Conservation (phyloP, 2,113 vertebrate genomes). For the Amphiprion ocellaris region DNA sequence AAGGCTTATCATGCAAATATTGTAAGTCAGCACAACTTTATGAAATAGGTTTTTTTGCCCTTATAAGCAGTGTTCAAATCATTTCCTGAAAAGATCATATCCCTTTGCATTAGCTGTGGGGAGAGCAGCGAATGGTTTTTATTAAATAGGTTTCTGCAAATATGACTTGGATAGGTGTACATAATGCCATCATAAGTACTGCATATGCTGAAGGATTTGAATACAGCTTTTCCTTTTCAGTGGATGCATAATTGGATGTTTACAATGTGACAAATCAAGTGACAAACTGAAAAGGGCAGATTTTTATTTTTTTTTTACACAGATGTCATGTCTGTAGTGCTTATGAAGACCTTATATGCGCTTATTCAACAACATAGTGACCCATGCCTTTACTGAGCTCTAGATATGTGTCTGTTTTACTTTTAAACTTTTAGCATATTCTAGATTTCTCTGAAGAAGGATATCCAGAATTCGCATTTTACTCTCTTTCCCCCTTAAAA, state of each 20-base stretch:
- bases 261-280: conserved; percentile 44
- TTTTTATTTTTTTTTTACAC: conserved; percentile 9
- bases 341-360: conserved; percentile 80
- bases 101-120: conserved; percentile 82
- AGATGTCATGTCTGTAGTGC: conserved; percentile 68
- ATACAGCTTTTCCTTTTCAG: conserved; percentile 31
- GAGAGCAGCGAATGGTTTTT: conserved; percentile 84
- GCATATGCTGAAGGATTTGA: conserved; percentile 53
- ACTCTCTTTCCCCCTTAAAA: conserved; percentile 79
- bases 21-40: conserved; percentile 54
- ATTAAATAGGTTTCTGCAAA: conserved; percentile 79
- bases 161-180: conserved; percentile 79
- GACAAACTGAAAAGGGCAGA: conserved; percentile 34
- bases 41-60: conserved; percentile 35
- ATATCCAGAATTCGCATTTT: conserved; percentile 80
- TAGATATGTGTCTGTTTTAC: conserved; percentile 81
- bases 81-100: conserved; percentile 59
- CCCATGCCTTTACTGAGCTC: conserved; percentile 77
- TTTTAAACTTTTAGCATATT: conserved; percentile 80
- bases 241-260: conserved; percentile 48
- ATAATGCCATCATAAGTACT: conserved; percentile 80
- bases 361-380: conserved; percentile 80
- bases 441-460: conserved; percentile 83
- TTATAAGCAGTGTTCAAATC: conserved; percentile 60
- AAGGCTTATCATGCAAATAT: conserved; percentile 58